Percentiles rank a stretch among this genome's conserved stretches.
phyloP scores from a whole-genome alignment of 2,888 invertebrate genomes.

The Pedicia rivosa region DNA sequence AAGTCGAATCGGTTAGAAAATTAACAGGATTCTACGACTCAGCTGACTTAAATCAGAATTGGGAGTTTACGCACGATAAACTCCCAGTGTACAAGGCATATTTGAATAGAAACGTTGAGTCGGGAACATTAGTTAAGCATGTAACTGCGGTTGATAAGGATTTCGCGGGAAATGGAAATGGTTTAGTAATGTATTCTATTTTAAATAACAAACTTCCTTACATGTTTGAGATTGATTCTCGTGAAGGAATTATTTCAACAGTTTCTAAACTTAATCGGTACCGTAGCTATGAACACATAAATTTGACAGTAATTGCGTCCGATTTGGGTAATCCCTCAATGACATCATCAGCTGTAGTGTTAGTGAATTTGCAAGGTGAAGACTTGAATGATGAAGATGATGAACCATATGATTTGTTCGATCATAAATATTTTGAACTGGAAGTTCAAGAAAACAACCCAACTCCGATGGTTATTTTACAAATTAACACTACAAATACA shows the following conservation, averaged over 20 bases:
- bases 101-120: slow-evolving; percentile 54
- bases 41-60: slow-evolving; percentile 7
- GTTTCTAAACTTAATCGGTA: slow-evolving; percentile 37
- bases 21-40: slow-evolving; percentile 18
- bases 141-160: slow-evolving; percentile 76
- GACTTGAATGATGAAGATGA: neutral
- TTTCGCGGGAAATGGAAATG: slow-evolving; percentile 74
- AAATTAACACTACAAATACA: slow-evolving; percentile 56
- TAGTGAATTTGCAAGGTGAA: slow-evolving; percentile 49
- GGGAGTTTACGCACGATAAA: slow-evolving; percentile 11
- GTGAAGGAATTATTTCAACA: slow-evolving; percentile 68
- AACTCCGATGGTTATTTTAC: slow-evolving; percentile 56
- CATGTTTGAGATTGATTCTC: slow-evolving; percentile 66
- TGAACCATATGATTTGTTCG: slow-evolving; percentile 28
- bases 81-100: slow-evolving; percentile 63
- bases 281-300: slow-evolving; percentile 37
- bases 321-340: slow-evolving; percentile 73
- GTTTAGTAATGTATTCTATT: slow-evolving; percentile 61
- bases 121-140: slow-evolving; percentile 57
- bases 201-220: slow-evolving; percentile 45
- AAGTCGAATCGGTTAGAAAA: slow-evolving; percentile 20
- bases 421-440: slow-evolving; percentile 61
- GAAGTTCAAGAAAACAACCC: slow-evolving; percentile 68
- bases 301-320: slow-evolving; percentile 66
- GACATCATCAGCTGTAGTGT: slow-evolving; percentile 58